Percentiles rank a stretch among this genome's conserved stretches.
Conservation (phyloP, 2,797 vertebrate genomes). For the Sebastes vulpes region DNA sequence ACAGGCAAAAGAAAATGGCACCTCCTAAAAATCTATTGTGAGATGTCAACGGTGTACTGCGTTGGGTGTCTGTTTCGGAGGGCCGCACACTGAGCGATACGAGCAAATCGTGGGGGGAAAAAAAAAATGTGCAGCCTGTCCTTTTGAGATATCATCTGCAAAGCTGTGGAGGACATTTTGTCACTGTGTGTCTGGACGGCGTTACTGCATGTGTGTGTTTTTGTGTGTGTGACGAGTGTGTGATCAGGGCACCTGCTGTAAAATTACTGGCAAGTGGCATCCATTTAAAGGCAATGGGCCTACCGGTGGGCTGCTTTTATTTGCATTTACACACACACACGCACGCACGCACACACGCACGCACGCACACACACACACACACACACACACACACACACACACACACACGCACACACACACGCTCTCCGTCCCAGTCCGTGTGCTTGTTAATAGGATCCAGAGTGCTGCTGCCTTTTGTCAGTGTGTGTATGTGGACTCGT, state of each 20-base stretch:
- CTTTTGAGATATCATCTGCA: conserved; percentile 52
- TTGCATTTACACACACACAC: conserved; percentile 41
- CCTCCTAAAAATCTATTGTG: conserved; percentile 11
- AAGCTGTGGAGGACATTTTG: conserved; percentile 80
- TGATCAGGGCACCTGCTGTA: conserved; percentile 70
- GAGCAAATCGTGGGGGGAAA: neutral
- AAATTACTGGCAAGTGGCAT: conserved; percentile 66
- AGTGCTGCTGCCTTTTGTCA: conserved; percentile 74
- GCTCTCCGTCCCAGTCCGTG: conserved; percentile 11
- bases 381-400: conserved; percentile 4
- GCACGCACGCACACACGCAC: conserved; percentile 13
- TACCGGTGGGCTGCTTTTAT: conserved; percentile 63
- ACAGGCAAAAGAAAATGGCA: conserved; percentile 34
- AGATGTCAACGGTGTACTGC: neutral
- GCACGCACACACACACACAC: conserved; percentile 1
- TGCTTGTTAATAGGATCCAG: conserved; percentile 70
- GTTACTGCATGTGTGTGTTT: neutral
- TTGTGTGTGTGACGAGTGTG: conserved; percentile 2
- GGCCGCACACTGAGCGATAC: conserved; percentile 23
- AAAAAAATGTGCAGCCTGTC: neutral
- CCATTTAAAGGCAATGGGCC: conserved; percentile 67
- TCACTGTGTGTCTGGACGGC: conserved; percentile 39
- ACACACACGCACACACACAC: conserved; percentile 17
- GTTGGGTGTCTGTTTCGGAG: neutral
- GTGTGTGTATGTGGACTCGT: conserved; percentile 67